phyloP scores from a whole-genome alignment of 2,113 vertebrate genomes.

The Hyperopisus bebe region DNA sequence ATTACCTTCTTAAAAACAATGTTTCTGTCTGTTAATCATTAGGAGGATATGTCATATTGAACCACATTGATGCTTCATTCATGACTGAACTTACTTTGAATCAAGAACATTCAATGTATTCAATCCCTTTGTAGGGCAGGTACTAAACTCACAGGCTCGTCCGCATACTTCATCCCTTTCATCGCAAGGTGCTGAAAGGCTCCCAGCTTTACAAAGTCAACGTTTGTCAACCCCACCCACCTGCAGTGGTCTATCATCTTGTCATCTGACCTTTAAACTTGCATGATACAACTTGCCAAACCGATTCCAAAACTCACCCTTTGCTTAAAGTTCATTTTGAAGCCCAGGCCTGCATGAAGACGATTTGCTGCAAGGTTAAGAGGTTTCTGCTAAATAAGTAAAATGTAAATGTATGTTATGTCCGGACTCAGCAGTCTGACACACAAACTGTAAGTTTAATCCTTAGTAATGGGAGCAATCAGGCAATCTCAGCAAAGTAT shows the following conservation, averaged over 20 bases:
- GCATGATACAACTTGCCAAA: background rate
- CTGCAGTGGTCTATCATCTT: background rate
- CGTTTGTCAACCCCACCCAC: background rate
- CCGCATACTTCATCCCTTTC: background rate
- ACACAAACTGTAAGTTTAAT: background rate
- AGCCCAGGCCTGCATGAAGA: background rate
- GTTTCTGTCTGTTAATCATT: background rate
- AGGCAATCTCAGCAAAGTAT: background rate
- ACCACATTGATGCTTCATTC: background rate
- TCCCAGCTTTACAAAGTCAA: background rate
- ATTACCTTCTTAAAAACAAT: background rate
- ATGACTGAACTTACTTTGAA: background rate
- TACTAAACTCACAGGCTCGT: background rate
- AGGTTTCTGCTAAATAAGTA: background rate
- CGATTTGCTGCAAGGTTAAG: background rate
- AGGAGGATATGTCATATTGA: background rate
- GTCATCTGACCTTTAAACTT: background rate
- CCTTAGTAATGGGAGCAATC: background rate
- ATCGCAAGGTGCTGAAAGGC: background rate
- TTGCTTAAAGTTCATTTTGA: background rate
- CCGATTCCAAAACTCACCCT: background rate
- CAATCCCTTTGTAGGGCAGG: background rate
- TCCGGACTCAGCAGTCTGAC: background rate
- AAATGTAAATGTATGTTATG: background rate
- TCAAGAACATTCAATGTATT: background rate